These are phyloP conservation scores for Lordiphosa clarofinis DNA, from an alignment of 1,140 invertebrate genomes.

Conservation along the genomic window DNA sequence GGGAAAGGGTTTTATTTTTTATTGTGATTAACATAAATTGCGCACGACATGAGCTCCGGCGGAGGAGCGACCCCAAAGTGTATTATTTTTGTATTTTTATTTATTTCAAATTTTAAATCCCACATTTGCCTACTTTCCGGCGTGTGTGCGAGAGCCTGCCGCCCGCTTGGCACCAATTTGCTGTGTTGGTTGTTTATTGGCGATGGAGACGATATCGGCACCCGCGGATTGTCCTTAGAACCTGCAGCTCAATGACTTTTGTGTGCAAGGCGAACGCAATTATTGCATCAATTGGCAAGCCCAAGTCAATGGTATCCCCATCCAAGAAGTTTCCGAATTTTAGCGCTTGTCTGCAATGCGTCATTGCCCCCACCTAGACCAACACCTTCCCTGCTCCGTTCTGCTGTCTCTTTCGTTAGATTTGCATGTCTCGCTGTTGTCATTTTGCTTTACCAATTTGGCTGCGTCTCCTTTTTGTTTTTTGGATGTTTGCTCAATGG, in stretches of 20 bases:
- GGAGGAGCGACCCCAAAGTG: too few relatives aligned
- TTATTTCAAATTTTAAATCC: too few relatives aligned
- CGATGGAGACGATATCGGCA: conserved; percentile 46
- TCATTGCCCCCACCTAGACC: conserved; percentile 24
- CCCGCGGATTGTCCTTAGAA: conserved; percentile 39
- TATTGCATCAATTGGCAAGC: too few relatives aligned
- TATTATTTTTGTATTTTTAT: too few relatives aligned
- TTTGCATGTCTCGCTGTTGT: conserved; percentile 45
- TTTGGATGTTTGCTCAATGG: conserved; percentile 51
- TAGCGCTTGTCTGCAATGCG: conserved; percentile 46
- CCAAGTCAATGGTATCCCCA: too few relatives aligned
- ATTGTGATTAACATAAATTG: conserved; percentile 63
- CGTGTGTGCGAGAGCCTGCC: neutral
- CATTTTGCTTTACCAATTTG: conserved; percentile 51
- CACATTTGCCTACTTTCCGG: too few relatives aligned
- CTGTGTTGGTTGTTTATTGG: conserved; percentile 16
- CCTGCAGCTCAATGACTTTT: conserved; percentile 25
- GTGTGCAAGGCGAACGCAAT: too few relatives aligned
- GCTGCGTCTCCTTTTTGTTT: conserved; percentile 47
- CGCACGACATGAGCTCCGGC: conserved; percentile 49
- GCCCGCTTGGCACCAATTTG: conserved; percentile 44
- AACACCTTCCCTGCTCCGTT: conserved; percentile 7
- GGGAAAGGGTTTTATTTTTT: conserved; percentile 11
- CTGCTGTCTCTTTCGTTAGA: conserved; percentile 9
- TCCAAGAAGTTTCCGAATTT: conserved; percentile 22